Base-by-base conservation (phyloP, 2,113 vertebrate species). In the Zosterops borbonicus region DNA sequence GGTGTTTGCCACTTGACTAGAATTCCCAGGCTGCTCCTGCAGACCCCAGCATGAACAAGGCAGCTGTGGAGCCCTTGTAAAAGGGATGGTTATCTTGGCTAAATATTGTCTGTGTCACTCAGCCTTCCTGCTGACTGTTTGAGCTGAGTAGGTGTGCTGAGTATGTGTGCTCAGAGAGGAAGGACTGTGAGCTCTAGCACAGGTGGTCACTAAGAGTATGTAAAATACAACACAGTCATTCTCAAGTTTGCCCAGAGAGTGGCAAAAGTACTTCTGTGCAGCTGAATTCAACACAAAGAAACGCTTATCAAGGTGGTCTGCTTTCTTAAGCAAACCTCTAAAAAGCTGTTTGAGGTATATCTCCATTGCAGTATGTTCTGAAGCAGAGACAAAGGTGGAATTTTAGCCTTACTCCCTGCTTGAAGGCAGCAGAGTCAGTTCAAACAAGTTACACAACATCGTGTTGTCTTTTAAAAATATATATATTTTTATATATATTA, bases 91-190 rank as follows among this genome's bases (percentile, higher is more conserved):
- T 96, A 86, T 92, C 94, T 90, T 74, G 68, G 37, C 83, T 95
- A 96, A 95, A 96, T 93, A 92, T 88, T 95, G 35, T 21, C 55
- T 56, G 1, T 83, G 68, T 83, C 42, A 78, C 60, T 89, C 37
- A 49, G 46, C 59, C 49, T 64, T 56, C 65, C 67, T 67, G 31
- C 49, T 86, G 44, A 8, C 39, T 74, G 50, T 46, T 77, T 49
- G 70, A 7, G 59, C 35, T 59, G 78, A 55, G 92, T 62, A 79
- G 58, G 55, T 70, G 78, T 67, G 42, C 63, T 83, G 83, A 59
- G 23, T 67, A 3, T 31, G 19, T 86, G 64, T 75, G 73, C 83
- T 92, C 53, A 71, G 83, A 60, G 41, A 71, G 41, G 74, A 78
- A 47, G 58, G 60, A 21, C 31, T 33, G 47, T 29, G 41, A 86